Evolutionary conservation across 2,113 vertebrate species (phyloP).

Genomic region (Papio anubis): DNA sequence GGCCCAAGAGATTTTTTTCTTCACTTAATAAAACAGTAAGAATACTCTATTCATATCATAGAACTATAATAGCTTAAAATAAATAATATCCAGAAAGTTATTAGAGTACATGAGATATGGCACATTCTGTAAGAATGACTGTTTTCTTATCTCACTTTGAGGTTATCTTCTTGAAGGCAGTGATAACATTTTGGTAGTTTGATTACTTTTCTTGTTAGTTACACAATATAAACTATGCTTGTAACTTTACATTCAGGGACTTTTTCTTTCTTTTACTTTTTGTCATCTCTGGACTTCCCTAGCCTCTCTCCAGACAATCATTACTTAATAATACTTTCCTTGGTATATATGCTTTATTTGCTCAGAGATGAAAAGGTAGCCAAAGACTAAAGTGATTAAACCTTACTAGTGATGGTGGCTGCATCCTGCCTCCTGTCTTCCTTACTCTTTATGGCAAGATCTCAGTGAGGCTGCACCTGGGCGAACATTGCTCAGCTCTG

Average conservation of each 20-base stretch:
- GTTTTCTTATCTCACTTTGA: not conserved
- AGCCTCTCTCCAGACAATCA: not conserved
- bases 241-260: not conserved
- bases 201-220: not conserved
- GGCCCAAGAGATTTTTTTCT: not conserved
- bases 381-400: not conserved
- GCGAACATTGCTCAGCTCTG: not conserved
- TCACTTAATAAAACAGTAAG: conserved; percentile 15
- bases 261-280: not conserved
- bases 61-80: not conserved
- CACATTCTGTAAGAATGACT: not conserved
- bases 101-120: not conserved
- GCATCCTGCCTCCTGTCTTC: rapidly evolving
- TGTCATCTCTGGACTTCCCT: not conserved
- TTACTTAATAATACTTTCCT: conserved; percentile 1
- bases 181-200: not conserved
- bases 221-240: not conserved
- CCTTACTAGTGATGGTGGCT: not conserved
- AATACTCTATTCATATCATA: not conserved
- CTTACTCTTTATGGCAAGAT: not conserved
- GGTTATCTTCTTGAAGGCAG: not conserved
- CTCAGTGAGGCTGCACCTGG: not conserved
- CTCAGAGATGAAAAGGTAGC: not conserved
- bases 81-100: not conserved
- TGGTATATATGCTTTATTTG: not conserved